Conservation (phyloP, 2,797 vertebrate genomes). For the Tokudaia tokunoshimensis region DNA sequence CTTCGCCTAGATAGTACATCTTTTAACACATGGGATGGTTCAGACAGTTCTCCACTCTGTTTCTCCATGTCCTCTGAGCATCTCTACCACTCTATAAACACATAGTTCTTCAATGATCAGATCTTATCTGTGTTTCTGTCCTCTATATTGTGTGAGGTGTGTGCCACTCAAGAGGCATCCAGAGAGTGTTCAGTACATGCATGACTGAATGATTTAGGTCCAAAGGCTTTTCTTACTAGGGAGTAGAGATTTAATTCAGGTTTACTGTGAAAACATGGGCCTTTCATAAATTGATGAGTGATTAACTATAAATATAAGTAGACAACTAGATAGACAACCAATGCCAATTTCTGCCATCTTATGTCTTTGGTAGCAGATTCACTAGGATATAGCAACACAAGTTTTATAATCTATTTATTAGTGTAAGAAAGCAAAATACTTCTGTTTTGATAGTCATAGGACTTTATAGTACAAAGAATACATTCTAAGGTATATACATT, state of each 20-base stretch:
- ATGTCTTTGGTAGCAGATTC: not conserved
- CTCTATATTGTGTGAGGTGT: not conserved
- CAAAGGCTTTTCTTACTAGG: conserved; percentile 12
- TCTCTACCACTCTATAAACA: not conserved
- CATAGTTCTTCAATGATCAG: not conserved
- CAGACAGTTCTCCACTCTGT: not conserved
- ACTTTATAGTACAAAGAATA: not conserved
- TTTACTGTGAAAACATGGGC: not conserved
- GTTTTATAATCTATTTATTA: conserved; percentile 18
- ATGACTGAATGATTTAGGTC: not conserved
- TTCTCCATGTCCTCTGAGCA: not conserved
- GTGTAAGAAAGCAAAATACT: not conserved
- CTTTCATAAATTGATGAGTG: not conserved
- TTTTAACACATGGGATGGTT: not conserved
- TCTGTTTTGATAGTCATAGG: not conserved
- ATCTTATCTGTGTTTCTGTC: not conserved
- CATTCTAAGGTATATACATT: not conserved
- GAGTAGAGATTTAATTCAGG: not conserved
- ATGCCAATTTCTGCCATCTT: not conserved
- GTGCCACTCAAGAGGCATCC: not conserved
- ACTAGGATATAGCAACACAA: not conserved
- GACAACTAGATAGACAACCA: not conserved
- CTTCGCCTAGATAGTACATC: not conserved
- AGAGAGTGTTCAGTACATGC: not conserved
- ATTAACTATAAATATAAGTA: conserved; percentile 1